Base-by-base conservation (phyloP, 2,888 invertebrate species). In the Tenthredo amoena region DNA sequence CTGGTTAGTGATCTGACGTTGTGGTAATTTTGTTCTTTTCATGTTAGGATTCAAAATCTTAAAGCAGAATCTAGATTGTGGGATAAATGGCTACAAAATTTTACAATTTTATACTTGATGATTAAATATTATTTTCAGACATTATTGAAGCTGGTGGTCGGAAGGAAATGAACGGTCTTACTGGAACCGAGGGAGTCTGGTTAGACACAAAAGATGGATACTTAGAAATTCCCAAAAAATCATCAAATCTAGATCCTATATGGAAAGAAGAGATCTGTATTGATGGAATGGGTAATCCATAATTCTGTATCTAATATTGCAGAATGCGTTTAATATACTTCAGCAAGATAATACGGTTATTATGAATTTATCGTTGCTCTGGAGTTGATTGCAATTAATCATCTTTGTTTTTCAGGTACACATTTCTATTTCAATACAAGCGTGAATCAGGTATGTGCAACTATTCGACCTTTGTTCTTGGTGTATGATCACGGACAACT, bases 381-480 rank as follows among this genome's bases (percentile, higher is more conserved):
- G 1, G 34, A 26, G n/a, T 26, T 72, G 26, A 34, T 37, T 72
- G 72, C 40, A 31, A 72, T 37, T 72, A 37, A 31, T 47, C 4
- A 47, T 12, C 15, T 47, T 47, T 10, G 15, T 0, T 1, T 58
- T 31, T 55, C 21, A 74, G 84, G 84, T 65, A 87, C 83, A 21
- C 89, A 89, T 65, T 89, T 87, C 79, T 88, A 89, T 74, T 85
- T 88, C 85, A 87, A 87, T 76, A 88, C 88, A 86, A 88, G 85
- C 0, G 37, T 58, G 5, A 15, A 58, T 2, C 26, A 84, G 62
- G 76, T 18, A 2, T 89, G 89, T 58, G 84, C 87, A 79, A 21
- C 34, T 18, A 34, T 71, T 5, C 34, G 40, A 34, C 89, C 89
- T 1, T 85, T 84, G 84, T 89, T 89, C 87, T 71, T 88, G 5